Conservation (phyloP, 92 coral and sea anemone genomes). For the Phenganax subtilis region DNA sequence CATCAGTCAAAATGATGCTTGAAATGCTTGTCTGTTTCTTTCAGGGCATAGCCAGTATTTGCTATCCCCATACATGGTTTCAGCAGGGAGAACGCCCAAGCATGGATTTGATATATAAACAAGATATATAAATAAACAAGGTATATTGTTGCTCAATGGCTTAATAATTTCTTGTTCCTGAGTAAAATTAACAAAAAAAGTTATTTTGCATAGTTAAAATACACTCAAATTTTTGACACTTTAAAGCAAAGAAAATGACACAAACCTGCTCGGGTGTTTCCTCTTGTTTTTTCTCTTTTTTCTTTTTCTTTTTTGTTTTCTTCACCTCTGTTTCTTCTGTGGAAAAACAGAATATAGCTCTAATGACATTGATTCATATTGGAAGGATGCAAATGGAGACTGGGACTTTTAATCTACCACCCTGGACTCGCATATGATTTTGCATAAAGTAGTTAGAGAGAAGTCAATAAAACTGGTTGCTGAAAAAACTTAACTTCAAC, state of each 20-base stretch:
- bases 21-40: too few relatives aligned
- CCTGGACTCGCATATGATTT: not conserved
- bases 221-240: not conserved
- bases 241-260: not conserved
- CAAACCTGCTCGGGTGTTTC: slow-evolving; percentile 44
- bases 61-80: too few relatives aligned
- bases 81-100: too few relatives aligned
- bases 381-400: not conserved
- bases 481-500: not conserved
- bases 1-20: too few relatives aligned
- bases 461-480: not conserved
- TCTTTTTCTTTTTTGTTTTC: slow-evolving; percentile 72
- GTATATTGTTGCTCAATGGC: too few relatives aligned
- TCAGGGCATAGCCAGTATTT: too few relatives aligned
- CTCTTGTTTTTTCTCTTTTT: slow-evolving; percentile 62
- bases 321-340: slow-evolving; percentile 62
- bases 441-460: too few relatives aligned
- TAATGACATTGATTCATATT: not conserved
- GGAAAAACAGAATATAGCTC: not conserved
- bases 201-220: not conserved
- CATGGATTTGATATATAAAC: too few relatives aligned
- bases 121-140: too few relatives aligned
- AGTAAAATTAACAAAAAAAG: not conserved
- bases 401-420: too few relatives aligned
- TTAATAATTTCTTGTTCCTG: too few relatives aligned